Conservation (phyloP, 2,888 invertebrate species). For the Erebia epiphron region DNA sequence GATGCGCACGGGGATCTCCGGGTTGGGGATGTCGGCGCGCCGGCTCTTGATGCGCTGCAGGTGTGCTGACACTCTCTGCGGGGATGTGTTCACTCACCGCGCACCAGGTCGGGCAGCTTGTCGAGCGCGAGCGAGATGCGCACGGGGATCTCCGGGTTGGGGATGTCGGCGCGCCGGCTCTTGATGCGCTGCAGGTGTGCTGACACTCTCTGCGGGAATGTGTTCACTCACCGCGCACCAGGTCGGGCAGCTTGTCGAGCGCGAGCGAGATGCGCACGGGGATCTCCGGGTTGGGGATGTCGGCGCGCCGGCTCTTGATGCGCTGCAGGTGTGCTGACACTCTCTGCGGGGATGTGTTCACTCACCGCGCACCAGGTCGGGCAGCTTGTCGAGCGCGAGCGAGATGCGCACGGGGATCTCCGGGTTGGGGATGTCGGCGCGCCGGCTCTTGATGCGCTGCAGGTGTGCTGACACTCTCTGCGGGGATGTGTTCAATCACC, state of each 20-base stretch:
- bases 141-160: constrained; percentile 94
- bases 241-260: constrained; percentile 91
- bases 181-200: constrained; percentile 91
- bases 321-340: constrained; percentile 89
- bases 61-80: constrained; percentile 82
- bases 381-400: constrained; percentile 90
- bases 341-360: not conserved
- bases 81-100: constrained; percentile 75
- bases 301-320: constrained; percentile 91
- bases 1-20: constrained; percentile 93
- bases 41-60: constrained; percentile 91
- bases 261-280: constrained; percentile 92
- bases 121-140: constrained; percentile 91
- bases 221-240: constrained; percentile 85
- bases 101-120: constrained; percentile 90
- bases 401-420: constrained; percentile 93
- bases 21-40: constrained; percentile 94
- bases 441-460: constrained; percentile 74
- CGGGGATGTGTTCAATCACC: constrained; percentile 68
- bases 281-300: constrained; percentile 95
- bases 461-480: too few relatives aligned
- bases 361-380: constrained; percentile 89
- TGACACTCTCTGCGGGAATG: constrained; percentile 62
- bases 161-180: constrained; percentile 92
- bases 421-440: constrained; percentile 94